A percentile compares a stretch with the other conserved stretches of the same genome.
Conservation (phyloP, 2,888 invertebrate genomes). For the Oscheius sp. region DNA sequence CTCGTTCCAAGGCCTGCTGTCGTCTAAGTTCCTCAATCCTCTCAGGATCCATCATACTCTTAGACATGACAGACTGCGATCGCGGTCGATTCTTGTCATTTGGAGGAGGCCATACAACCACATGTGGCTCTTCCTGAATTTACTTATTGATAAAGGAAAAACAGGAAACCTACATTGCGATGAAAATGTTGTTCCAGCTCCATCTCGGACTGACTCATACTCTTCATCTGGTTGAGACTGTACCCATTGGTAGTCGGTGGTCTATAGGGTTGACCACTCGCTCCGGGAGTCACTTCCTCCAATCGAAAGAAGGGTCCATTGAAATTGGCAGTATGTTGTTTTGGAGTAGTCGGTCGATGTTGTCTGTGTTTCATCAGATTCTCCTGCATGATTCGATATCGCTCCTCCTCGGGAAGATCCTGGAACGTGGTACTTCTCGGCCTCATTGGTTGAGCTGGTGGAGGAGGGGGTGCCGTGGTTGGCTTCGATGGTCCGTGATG, state of each 20-base stretch:
- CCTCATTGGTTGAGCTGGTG: slow-evolving; percentile 49
- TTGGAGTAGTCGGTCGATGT: slow-evolving; percentile 45
- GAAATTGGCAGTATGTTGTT: slow-evolving; percentile 59
- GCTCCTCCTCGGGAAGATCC: slow-evolving; percentile 62
- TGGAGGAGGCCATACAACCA: slow-evolving; percentile 72
- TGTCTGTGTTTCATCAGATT: slow-evolving; percentile 66
- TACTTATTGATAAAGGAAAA: neutral
- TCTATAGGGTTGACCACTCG: slow-evolving; percentile 15
- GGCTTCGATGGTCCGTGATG: slow-evolving; percentile 1
- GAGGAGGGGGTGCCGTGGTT: slow-evolving; percentile 27
- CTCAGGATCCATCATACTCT: slow-evolving; percentile 67
- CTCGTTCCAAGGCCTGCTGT: slow-evolving; percentile 65
- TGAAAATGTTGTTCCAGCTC: slow-evolving; percentile 51
- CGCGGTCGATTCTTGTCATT: slow-evolving; percentile 56
- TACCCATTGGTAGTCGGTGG: slow-evolving; percentile 34
- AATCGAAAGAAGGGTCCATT: slow-evolving; percentile 72
- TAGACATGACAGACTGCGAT: slow-evolving; percentile 62
- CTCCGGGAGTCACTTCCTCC: slow-evolving; percentile 62
- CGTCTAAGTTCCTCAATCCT: slow-evolving; percentile 63
- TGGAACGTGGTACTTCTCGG: slow-evolving; percentile 48
- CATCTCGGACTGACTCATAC: slow-evolving; percentile 58
- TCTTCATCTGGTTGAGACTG: slow-evolving; percentile 38
- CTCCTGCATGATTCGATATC: slow-evolving; percentile 66
- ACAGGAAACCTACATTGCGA: neutral
- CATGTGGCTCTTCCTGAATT: slow-evolving; percentile 48